Conservation (phyloP, 2,888 invertebrate genomes). For the Tethea ocularis region DNA sequence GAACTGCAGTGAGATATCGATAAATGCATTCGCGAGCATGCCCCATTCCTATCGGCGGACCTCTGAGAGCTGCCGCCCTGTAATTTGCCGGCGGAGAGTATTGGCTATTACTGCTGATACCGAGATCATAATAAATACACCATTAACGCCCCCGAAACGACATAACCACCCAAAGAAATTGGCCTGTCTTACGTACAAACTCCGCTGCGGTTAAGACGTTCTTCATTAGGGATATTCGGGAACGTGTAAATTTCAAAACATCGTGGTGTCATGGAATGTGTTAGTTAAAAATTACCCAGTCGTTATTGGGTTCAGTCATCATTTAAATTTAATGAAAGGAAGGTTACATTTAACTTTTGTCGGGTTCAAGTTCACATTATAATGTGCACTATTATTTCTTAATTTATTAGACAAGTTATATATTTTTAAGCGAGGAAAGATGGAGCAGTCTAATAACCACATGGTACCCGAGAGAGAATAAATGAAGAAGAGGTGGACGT, state of each 20-base stretch:
- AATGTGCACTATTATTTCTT: too few species aligned
- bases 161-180: conserved; percentile 58
- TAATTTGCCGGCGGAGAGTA: conserved; percentile 83
- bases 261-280: conserved; percentile 45
- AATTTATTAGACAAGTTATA: too few species aligned
- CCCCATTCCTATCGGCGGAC: conserved; percentile 61
- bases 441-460: too few species aligned
- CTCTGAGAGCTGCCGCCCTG: conserved; percentile 79
- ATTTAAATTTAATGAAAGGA: background rate
- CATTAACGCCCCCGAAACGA: conserved; percentile 83
- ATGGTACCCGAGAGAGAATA: too few species aligned
- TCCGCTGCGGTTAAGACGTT: conserved; percentile 30
- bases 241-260: conserved; percentile 60
- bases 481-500: too few species aligned
- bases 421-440: too few species aligned
- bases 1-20: conserved; percentile 63
- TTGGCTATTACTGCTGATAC: conserved; percentile 83
- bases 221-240: conserved; percentile 14
- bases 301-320: conserved; percentile 24
- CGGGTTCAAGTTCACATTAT: too few species aligned
- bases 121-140: conserved; percentile 84
- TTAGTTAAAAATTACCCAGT: conserved; percentile 42
- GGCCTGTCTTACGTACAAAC: conserved; percentile 19
- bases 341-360: background rate
- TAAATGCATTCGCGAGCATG: conserved; percentile 55